Evolutionary conservation across 2,113 vertebrate genomes (phyloP), one percentile per base, ranked within the genome.

Genomic region (Galbula dea): DNA sequence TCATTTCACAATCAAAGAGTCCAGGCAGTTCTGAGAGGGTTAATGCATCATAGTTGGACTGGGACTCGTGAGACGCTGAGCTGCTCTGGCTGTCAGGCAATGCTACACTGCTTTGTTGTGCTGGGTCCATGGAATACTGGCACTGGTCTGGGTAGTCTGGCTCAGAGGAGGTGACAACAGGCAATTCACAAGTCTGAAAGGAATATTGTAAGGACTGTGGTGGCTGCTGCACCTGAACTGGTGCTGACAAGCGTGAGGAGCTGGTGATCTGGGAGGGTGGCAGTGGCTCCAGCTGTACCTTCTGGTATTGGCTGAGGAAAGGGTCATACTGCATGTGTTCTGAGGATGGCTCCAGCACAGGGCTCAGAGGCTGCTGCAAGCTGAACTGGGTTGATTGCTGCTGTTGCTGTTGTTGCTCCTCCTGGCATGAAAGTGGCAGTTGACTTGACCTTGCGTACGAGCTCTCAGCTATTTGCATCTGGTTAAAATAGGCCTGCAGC

Each of bases 401-500:
- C 79, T 94, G 92, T 14, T 74, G 91, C 80, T 83, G 92, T 14
- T 82, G 86, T 54, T 83, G 87, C 30, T 98, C 96, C 68, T 97
- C 97, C 37, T 93, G 96, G 81, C 97, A 94, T 4, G 97, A 68
- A 43, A 97, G 91, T 10, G 97, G 97, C 92, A 98, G 96, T 48
- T 97, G 97, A 58, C 90, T 96, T 7, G 98, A 83, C 63, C 95
- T 86, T 2, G 98, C 95, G 93, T 98, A 99, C 0, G 98, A 97
- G 78, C 97, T 98, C 96, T 99, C 99, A 1, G 98, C 99, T 68
- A 99, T 99, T 92, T 99, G 99, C 99, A 99, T 99, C 98, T 99
- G 99, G 97, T 99, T 99, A 91, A 99, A 99, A 95, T 99, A 99
- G 3, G 98, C 95, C 95, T 98, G 99, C 86, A 99, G 98, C 97